Evolutionary conservation across 2,797 vertebrate genomes (phyloP), one percentile per base, ranked within the genome.

Genomic region (Chiloscyllium punctatum): DNA sequence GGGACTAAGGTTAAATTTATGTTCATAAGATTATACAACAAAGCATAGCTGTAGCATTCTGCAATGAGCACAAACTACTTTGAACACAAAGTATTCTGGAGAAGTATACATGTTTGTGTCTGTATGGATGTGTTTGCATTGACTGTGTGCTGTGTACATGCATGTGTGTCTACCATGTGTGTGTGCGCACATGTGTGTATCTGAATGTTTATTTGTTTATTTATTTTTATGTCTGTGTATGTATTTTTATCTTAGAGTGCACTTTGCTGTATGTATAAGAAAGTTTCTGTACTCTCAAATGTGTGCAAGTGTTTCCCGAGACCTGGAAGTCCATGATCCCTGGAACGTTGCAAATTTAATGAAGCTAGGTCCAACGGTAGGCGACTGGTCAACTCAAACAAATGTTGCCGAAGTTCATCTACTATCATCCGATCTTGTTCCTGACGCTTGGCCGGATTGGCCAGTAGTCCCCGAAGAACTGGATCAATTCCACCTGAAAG

Each of bases 291-390:
- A 13, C 4, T 1, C 13, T 27, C 48, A 9, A 15, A 33, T 33
- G 57, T 11, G 4, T 91, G 4, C 1, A 57, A 27, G 30, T 21
- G 25, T 27, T 68, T 69, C 57, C 30, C 53, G n/a, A 66, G 94
- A 95, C 95, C 95, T 86, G 95, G 95, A 11, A 95, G 48, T 23
- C 95, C 95, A 62, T 95, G 95, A 62, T 95, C 95, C 18, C 95
- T 42, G 51, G 79, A 86, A 2, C 95, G 95, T 79, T 95, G 95
- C 79, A 95, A 30, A 30, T 95, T 87, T 68, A 95, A 79, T 8
- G 95, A 87, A 5, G 72, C 95, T 11, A 95, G 57, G 79, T 95
- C 95, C 62, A 95, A 21, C 11, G 95, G 62, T 77, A 95, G 33
- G 5, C 7, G 95, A 37, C 51, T 53, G 21, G 79, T 95, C 95